Conservation (phyloP, 2,797 vertebrate genomes). For the Pangasius macronema region DNA sequence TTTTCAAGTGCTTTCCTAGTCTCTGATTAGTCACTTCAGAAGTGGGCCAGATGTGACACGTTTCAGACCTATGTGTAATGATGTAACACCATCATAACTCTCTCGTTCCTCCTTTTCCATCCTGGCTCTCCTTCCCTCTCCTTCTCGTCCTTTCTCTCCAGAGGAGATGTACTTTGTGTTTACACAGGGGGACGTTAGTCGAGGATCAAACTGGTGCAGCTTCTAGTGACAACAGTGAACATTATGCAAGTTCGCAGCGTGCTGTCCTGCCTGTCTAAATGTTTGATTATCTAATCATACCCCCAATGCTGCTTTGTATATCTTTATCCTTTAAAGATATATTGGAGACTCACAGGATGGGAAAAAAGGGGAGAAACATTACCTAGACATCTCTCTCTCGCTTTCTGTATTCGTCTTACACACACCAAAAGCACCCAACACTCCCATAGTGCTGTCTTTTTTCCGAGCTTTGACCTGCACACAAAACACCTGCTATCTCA, state of each 20-base stretch:
- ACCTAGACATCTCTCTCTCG: neutral
- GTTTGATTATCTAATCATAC: slow-evolving; percentile 5
- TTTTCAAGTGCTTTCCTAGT: slow-evolving; percentile 18
- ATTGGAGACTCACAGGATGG: neutral
- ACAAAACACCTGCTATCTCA: slow-evolving; percentile 50
- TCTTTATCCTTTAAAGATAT: slow-evolving; percentile 4
- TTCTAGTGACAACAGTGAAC: neutral
- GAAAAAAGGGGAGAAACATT: neutral
- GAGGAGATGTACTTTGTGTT: slow-evolving; percentile 3
- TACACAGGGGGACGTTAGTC: neutral
- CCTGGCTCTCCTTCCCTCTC: neutral
- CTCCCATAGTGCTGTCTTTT: slow-evolving; percentile 33
- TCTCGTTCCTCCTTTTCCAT: slow-evolving; percentile 10
- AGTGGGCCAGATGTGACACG: slow-evolving; percentile 48
- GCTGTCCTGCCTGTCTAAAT: neutral
- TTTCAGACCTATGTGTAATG: slow-evolving; percentile 40
- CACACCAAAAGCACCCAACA: slow-evolving; percentile 10
- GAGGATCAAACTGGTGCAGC: neutral
- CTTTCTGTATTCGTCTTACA: slow-evolving; percentile 8
- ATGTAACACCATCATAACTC: slow-evolving; percentile 39
- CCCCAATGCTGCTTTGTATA: neutral
- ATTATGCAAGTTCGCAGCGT: neutral
- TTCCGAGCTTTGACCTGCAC: slow-evolving; percentile 48
- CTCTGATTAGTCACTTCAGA: slow-evolving; percentile 49
- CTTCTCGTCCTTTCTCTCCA: neutral